Evolutionary conservation across 1,140 invertebrate species (phyloP).

Genomic region (Rhizoglyphus robini): DNA sequence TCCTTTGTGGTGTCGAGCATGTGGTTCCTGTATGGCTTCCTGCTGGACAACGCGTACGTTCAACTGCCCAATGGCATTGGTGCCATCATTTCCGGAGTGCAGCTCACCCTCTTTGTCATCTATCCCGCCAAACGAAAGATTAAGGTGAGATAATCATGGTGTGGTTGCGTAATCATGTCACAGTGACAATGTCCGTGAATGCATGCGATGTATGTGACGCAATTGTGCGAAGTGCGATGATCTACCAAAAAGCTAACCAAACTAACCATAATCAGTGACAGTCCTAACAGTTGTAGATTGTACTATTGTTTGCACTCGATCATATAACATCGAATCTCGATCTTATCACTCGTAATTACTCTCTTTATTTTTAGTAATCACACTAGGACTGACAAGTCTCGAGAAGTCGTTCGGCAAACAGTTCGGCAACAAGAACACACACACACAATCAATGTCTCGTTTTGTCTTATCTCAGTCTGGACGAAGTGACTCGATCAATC

Average conservation of each 20-base stretch:
- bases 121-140: conserved; percentile 38
- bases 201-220: no score
- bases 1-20: conserved; percentile 56
- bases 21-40: conserved; percentile 57
- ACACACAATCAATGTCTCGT: neutral
- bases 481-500: neutral
- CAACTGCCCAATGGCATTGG: conserved; percentile 60
- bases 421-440: neutral
- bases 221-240: no score
- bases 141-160: neutral
- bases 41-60: conserved; percentile 54
- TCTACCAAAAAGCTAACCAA: no score
- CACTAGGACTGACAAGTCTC: no score
- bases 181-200: no score
- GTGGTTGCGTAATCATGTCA: no score
- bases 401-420: neutral
- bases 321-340: no score
- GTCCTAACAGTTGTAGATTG: no score
- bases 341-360: no score
- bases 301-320: no score
- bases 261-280: no score
- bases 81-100: conserved; percentile 47
- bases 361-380: no score
- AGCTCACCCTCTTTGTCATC: conserved; percentile 52
- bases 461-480: neutral